A percentile compares a stretch with the other conserved stretches of the same genome.
phyloP scores from a whole-genome alignment of 2,797 vertebrate species.

The Tapera naevia region DNA sequence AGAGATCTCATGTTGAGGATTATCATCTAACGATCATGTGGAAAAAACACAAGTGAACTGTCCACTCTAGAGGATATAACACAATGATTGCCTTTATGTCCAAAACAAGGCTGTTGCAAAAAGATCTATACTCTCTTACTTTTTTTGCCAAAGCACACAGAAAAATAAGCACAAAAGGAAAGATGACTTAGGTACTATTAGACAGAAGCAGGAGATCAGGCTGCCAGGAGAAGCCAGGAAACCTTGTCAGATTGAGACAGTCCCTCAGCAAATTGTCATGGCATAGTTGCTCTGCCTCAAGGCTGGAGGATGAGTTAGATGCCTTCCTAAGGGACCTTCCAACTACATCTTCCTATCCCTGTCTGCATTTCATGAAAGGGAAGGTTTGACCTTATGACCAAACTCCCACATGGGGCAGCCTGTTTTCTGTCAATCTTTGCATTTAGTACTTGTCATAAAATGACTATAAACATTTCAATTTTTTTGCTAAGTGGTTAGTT shows the following conservation, averaged over 20 bases:
- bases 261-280: background rate
- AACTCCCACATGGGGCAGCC: background rate
- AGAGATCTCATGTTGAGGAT: background rate
- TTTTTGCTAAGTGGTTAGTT: background rate
- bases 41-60: background rate
- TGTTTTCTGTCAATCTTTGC: background rate
- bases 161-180: background rate
- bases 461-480: background rate
- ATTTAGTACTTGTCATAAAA: background rate
- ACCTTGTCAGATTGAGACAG: background rate
- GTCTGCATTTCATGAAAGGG: background rate
- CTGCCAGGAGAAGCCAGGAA: background rate
- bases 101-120: background rate
- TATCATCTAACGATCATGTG: no score
- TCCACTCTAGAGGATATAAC: background rate
- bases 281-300: background rate
- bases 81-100: background rate
- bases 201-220: background rate
- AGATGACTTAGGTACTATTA: background rate
- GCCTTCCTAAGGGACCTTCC: background rate
- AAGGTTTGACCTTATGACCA: background rate
- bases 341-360: background rate
- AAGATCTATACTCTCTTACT: background rate
- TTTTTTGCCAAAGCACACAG: background rate
- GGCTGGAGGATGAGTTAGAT: background rate